Percentiles rank a stretch among this genome's conserved stretches.
phyloP scores from a whole-genome alignment of 2,797 vertebrate genomes.

The Hemibagrus guttatus region DNA sequence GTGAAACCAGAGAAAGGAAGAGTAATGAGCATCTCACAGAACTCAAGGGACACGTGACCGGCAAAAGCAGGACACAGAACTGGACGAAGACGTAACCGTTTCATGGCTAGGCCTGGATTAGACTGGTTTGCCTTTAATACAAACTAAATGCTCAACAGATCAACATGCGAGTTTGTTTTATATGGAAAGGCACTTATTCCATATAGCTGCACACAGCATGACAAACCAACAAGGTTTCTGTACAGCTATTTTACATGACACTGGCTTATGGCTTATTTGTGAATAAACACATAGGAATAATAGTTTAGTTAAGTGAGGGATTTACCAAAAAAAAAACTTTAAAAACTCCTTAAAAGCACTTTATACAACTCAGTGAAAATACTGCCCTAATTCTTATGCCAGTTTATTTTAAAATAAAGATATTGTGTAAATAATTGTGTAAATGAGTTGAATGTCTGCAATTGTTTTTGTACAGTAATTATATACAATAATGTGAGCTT shows the following conservation, averaged over 20 bases:
- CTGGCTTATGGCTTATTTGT: not conserved
- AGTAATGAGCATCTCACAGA: constrained; percentile 23
- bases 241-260: not conserved
- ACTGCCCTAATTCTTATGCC: not conserved
- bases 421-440: not conserved
- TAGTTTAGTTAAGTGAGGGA: not conserved
- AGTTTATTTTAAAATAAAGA: not conserved
- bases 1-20: constrained; percentile 27
- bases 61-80: not conserved
- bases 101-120: not conserved
- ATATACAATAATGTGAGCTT: not conserved
- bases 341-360: not conserved
- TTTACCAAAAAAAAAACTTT: not conserved
- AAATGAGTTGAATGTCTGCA: not conserved
- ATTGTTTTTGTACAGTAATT: not conserved
- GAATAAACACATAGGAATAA: not conserved
- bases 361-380: not conserved
- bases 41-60: constrained; percentile 4
- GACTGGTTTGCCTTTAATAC: not conserved
- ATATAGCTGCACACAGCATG: not conserved
- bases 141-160: not conserved
- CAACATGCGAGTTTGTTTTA: not conserved
- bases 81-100: not conserved
- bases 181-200: not conserved
- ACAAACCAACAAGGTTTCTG: not conserved